A percentile compares a stretch with the other conserved stretches of the same genome.
phyloP scores from a whole-genome alignment of 2,888 invertebrate genomes.

The Frankliniella fusca region DNA sequence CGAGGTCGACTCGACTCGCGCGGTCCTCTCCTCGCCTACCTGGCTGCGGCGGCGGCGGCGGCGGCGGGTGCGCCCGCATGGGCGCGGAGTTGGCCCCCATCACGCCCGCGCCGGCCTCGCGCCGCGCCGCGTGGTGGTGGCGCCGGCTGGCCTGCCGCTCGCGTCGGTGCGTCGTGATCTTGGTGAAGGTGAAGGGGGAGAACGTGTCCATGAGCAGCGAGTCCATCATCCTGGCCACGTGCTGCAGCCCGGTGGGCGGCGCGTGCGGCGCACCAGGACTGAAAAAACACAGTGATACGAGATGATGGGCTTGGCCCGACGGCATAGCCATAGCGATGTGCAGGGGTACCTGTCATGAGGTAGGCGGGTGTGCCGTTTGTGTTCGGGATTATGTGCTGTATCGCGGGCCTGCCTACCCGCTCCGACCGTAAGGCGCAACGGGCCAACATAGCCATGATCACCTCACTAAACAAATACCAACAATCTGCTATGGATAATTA shows the following conservation, averaged over 20 bases:
- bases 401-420: no score
- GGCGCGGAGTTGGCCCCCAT: slow-evolving; percentile 27
- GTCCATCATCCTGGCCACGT: slow-evolving; percentile 72
- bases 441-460: no score
- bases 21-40: slow-evolving; percentile 27
- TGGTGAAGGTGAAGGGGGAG: slow-evolving; percentile 62
- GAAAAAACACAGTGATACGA: not conserved
- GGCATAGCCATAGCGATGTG: not conserved
- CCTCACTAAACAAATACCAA: no score
- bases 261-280: not conserved
- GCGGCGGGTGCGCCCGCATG: slow-evolving; percentile 32
- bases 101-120: slow-evolving; percentile 30
- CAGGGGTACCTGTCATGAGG: not conserved
- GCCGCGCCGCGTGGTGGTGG: slow-evolving; percentile 40
- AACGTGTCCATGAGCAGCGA: slow-evolving; percentile 63
- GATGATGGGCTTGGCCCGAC: not conserved
- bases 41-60: slow-evolving; percentile 16
- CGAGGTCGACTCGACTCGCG: not conserved
- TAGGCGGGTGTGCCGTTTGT: no score
- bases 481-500: no score
- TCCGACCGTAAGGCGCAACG: no score
- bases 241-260: slow-evolving; percentile 52
- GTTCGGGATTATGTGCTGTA: no score
- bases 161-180: slow-evolving; percentile 56
- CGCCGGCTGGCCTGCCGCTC: slow-evolving; percentile 35